Conservation (phyloP, 2,797 vertebrate species). For the Holocentrus rufus region DNA sequence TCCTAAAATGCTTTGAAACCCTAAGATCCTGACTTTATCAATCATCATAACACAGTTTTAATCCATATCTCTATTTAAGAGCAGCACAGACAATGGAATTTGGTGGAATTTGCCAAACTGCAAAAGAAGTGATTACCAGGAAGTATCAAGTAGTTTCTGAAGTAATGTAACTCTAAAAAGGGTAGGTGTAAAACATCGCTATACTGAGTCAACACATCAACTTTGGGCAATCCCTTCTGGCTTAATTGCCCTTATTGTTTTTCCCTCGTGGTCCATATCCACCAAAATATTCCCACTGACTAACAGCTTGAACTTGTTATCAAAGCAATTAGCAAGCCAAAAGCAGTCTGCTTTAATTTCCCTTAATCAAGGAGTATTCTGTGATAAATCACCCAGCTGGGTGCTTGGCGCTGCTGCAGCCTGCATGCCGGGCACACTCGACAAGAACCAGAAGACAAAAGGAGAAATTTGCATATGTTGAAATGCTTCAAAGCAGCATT, state of each 20-base stretch:
- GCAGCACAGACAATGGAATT: slow-evolving; percentile 30
- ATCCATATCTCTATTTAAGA: slow-evolving; percentile 33
- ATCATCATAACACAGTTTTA: slow-evolving; percentile 13
- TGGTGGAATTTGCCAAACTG: slow-evolving; percentile 13
- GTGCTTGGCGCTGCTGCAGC: slow-evolving; percentile 66
- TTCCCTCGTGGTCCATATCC: slow-evolving; percentile 65
- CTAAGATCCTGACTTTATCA: slow-evolving; percentile 26
- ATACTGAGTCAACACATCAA: slow-evolving; percentile 46
- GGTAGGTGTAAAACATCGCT: slow-evolving; percentile 16
- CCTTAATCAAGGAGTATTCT: slow-evolving; percentile 81
- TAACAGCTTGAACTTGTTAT: slow-evolving; percentile 82
- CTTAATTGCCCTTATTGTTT: slow-evolving; percentile 71
- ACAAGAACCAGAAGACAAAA: slow-evolving; percentile 63
- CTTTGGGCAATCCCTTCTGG: slow-evolving; percentile 48
- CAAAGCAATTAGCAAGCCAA: slow-evolving; percentile 80
- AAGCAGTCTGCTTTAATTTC: slow-evolving; percentile 80
- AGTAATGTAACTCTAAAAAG: background rate
- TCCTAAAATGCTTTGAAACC: slow-evolving; percentile 51
- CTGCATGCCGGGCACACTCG: slow-evolving; percentile 64
- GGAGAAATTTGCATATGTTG: slow-evolving; percentile 64
- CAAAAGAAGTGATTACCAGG: slow-evolving; percentile 3
- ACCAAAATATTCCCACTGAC: slow-evolving; percentile 71
- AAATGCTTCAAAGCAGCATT: slow-evolving; percentile 65
- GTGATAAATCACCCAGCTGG: slow-evolving; percentile 80
- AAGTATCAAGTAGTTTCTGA: slow-evolving; percentile 3